These are phyloP conservation scores for Chiloscyllium punctatum DNA, from an alignment of 2,797 vertebrate species.

Conservation along the genomic window DNA sequence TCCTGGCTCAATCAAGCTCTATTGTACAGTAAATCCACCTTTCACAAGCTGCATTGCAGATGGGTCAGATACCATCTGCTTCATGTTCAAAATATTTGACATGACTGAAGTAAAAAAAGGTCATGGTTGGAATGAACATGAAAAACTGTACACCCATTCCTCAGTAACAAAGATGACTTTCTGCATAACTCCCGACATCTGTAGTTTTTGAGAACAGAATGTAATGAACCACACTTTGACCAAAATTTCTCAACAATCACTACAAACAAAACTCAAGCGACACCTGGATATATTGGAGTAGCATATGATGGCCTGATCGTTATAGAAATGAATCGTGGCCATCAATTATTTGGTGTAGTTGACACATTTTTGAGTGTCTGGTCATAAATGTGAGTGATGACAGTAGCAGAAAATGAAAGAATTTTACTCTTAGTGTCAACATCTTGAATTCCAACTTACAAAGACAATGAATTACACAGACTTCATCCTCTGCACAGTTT, in stretches of 20 bases:
- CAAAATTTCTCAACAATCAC: not conserved
- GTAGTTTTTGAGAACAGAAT: not conserved
- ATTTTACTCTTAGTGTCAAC: not conserved
- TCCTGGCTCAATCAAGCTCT: not conserved
- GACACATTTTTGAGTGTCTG: not conserved
- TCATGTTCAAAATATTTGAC: constrained; percentile 33
- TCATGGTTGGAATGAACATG: constrained; percentile 19
- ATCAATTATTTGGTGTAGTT: not conserved
- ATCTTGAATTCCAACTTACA: not conserved
- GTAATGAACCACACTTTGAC: not conserved
- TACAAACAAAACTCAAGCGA: not conserved
- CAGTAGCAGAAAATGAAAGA: not conserved
- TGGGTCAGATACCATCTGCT: constrained; percentile 28
- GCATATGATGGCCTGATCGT: too few relatives aligned
- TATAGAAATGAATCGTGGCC: not conserved
- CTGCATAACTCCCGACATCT: not conserved
- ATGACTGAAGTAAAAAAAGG: constrained; percentile 13
- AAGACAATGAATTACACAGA: too few relatives aligned
- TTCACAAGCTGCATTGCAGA: not conserved
- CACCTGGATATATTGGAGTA: not conserved
- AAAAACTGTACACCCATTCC: not conserved
- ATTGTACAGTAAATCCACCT: not conserved
- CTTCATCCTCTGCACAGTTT: not conserved
- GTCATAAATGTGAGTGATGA: not conserved
- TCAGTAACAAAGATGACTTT: not conserved